These are phyloP conservation scores for Daboia siamensis DNA, from an alignment of 2,113 vertebrate genomes.

Conservation along the genomic window DNA sequence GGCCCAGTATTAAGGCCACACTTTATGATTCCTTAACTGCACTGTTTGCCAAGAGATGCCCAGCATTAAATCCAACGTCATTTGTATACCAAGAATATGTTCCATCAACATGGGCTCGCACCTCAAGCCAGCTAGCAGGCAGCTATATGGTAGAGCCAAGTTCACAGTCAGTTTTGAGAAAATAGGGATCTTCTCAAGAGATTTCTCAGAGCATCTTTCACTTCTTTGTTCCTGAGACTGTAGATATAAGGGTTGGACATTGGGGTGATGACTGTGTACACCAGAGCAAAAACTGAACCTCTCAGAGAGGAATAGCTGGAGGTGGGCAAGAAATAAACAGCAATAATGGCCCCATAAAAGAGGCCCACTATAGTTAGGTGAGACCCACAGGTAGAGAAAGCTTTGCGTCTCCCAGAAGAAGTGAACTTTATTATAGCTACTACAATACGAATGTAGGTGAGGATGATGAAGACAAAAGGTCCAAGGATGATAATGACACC, in stretches of 20 bases:
- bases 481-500: constrained; percentile 44
- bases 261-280: not conserved
- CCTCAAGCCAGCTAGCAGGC: not conserved
- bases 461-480: constrained; percentile 38
- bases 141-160: not conserved
- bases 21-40: not conserved
- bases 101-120: not conserved
- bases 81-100: not conserved
- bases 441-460: constrained; percentile 44
- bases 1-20: not conserved
- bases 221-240: constrained; percentile 42
- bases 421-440: constrained; percentile 34
- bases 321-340: constrained; percentile 19
- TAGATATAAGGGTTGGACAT: constrained; percentile 29
- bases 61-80: not conserved
- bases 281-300: constrained; percentile 7
- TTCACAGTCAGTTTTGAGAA: not conserved
- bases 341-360: constrained; percentile 54
- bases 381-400: constrained; percentile 52
- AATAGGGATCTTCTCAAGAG: not conserved
- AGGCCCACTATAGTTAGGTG: constrained; percentile 54
- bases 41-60: not conserved
- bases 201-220: constrained; percentile 29
- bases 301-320: constrained; percentile 8
- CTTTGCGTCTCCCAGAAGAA: constrained; percentile 30